These are phyloP conservation scores for Gavia stellata DNA, from an alignment of 2,113 vertebrate species.

Conservation along the genomic window DNA sequence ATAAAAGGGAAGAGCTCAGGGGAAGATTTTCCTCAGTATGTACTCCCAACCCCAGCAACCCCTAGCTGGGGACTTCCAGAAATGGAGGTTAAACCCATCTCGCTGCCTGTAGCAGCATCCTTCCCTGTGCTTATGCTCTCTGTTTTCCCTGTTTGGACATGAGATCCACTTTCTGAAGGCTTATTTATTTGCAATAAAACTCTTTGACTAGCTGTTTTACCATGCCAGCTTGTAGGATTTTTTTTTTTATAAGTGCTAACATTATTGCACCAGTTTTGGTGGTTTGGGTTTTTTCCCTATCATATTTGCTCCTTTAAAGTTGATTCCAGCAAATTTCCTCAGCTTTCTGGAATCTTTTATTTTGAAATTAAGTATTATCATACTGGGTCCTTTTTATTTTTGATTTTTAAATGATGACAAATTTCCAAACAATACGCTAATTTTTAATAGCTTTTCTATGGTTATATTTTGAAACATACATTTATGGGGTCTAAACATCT, in stretches of 20 bases:
- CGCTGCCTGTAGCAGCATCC: background rate
- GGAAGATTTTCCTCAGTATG: accelerated
- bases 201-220: background rate
- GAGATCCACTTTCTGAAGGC: background rate
- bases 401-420: background rate
- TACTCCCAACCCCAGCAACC: background rate
- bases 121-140: background rate
- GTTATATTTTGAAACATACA: background rate
- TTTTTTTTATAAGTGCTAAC: background rate
- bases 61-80: background rate
- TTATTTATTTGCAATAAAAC: background rate
- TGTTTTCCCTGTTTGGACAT: background rate
- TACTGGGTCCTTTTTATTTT: background rate
- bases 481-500: background rate
- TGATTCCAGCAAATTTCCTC: background rate
- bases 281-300: too few relatives aligned
- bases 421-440: background rate
- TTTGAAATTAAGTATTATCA: background rate
- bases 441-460: background rate
- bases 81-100: background rate
- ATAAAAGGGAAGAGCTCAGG: background rate
- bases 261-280: background rate
- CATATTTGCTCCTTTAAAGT: background rate
- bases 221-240: background rate
- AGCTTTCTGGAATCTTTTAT: background rate